phyloP scores from a whole-genome alignment of 2,797 vertebrate genomes.

The Catharus ustulatus region DNA sequence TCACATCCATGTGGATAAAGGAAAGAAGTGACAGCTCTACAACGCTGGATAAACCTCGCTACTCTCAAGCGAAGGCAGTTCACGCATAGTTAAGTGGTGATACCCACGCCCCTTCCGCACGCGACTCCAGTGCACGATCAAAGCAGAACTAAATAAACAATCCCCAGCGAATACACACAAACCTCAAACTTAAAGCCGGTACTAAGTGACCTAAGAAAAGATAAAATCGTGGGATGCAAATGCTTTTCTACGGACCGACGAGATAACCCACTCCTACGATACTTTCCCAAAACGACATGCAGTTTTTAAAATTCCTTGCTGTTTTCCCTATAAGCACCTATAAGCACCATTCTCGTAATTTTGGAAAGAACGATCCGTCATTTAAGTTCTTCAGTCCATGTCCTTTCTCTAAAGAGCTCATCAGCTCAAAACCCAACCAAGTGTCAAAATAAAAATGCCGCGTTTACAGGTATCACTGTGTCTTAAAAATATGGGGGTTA shows the following conservation, averaged over 20 bases:
- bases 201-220: background rate
- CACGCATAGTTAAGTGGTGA: background rate
- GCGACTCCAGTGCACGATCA: background rate
- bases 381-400: background rate
- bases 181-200: background rate
- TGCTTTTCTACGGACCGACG: fast-evolving
- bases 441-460: fast-evolving
- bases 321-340: background rate
- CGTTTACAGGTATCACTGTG: background rate
- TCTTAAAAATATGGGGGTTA: background rate
- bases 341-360: background rate
- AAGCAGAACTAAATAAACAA: background rate
- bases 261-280: fast-evolving
- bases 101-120: background rate
- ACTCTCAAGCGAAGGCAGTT: background rate
- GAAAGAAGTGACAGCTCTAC: background rate
- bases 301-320: background rate
- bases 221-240: fast-evolving
- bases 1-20: background rate
- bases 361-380: fast-evolving
- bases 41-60: background rate
- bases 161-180: background rate
- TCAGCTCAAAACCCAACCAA: background rate
- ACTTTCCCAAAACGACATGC: background rate
- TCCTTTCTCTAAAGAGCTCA: background rate